These are phyloP conservation scores for Gymnoscelis rufifasciata DNA, from an alignment of 2,888 invertebrate species.

Conservation along the genomic window DNA sequence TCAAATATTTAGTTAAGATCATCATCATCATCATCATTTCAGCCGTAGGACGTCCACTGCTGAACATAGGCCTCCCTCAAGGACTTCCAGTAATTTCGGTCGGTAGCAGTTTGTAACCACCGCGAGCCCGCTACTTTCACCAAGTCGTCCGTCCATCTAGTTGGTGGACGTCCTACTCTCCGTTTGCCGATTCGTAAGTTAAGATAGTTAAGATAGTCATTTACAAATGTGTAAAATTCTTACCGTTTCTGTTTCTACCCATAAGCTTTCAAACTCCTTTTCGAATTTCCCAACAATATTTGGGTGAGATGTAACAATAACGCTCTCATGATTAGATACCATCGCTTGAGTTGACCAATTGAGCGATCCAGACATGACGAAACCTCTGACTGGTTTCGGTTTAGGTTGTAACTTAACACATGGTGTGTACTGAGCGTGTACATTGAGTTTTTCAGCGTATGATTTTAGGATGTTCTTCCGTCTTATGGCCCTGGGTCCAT, in stretches of 20 bases:
- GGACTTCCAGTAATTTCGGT: too few species aligned
- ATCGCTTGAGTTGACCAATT: conserved; percentile 88
- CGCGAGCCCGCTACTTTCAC: too few species aligned
- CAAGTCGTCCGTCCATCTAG: too few species aligned
- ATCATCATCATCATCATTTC: too few species aligned
- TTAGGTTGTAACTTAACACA: conserved; percentile 39
- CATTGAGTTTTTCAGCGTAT: conserved; percentile 65
- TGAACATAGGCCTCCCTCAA: too few species aligned
- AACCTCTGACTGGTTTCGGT: conserved; percentile 50
- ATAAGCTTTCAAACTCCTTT: conserved; percentile 81
- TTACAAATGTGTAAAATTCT: conserved; percentile 13
- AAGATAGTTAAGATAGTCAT: too few species aligned
- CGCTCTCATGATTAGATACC: conserved; percentile 84
- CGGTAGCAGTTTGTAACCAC: too few species aligned
- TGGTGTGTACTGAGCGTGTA: conserved; percentile 49
- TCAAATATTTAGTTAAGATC: too few species aligned
- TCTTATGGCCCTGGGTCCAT: conserved; percentile 72
- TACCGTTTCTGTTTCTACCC: conserved; percentile 75
- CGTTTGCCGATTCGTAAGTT: too few species aligned
- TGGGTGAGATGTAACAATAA: conserved; percentile 80
- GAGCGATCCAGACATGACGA: conserved; percentile 84
- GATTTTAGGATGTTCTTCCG: conserved; percentile 57
- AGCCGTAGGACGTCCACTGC: too few species aligned
- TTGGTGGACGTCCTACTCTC: too few species aligned
- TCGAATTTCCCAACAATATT: conserved; percentile 76